Evolutionary conservation across 2,888 invertebrate species (phyloP), one percentile per base, ranked within the genome.

Genomic region (Ennomos fuscantarius): DNA sequence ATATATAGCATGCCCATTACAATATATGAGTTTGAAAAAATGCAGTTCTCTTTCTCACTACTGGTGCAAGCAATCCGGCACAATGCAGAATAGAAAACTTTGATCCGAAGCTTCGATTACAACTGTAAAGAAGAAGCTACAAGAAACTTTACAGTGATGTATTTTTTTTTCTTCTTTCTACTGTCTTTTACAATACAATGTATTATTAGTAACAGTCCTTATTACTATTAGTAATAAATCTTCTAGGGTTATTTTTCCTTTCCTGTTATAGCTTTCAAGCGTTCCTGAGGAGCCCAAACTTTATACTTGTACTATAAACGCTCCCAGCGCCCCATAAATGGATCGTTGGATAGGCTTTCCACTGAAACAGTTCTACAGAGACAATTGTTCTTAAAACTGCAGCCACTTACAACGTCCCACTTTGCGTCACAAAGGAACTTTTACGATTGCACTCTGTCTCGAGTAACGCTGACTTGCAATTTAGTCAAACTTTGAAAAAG

Each of bases 341-440:
- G 78, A 83, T 79, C 73, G 70, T 77, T 81, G 78, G 76, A 82
- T 83, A 80, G 82, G 83, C 83, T 84, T 86, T 83, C 79, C 84
- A 81, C 83, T 78, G 78, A 72, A 76, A 79, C 72, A 78, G 67
- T 69, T 79, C 73, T 53, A 76, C 81, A 78, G 70, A 84, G 81
- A 86, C 83, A 86, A 87, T 86, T 79, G 83, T 84, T 81, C 85
- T 83, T 82, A 83, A 79, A 84, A 81, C 77, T 75, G 81, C 74
- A 76, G 81, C 80, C 80, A 82, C 86, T 87, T 82, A 82, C 81
- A 87, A 80, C 78, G 86, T 77, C 75, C 84, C 81, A 86, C 84
- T 86, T 82, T 74, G 68, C 60, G 60, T 64, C 78, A 86, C 86
- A 89, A 88, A 88, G 86, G 81, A 76, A 85, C 79, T 82, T 84